phyloP scores from a whole-genome alignment of 2,888 invertebrate species.

The Physocephala rufipes region DNA sequence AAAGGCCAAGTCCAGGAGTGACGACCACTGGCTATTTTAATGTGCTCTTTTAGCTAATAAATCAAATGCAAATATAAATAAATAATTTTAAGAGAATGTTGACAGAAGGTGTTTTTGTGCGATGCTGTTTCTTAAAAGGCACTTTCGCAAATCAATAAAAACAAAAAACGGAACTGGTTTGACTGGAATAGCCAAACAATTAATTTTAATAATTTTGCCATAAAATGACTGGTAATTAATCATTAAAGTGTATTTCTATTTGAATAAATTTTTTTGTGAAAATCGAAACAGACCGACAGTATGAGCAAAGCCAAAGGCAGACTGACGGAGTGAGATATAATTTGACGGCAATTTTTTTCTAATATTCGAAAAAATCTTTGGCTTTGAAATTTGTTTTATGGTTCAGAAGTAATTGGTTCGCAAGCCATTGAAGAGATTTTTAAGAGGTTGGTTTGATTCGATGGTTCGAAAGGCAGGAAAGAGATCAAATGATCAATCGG shows the following conservation, averaged over 20 bases:
- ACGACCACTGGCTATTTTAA: neutral
- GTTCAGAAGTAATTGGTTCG: neutral
- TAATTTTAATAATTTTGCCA: slow-evolving; percentile 35
- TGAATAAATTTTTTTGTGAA: neutral
- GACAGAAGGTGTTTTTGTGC: neutral
- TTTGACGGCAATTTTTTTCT: slow-evolving; percentile 3
- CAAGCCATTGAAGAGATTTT: too few relatives aligned
- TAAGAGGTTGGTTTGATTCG: neutral
- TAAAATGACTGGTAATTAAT: slow-evolving; percentile 40
- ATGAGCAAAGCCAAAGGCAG: neutral
- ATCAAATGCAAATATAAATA: too few relatives aligned
- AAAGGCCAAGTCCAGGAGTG: neutral
- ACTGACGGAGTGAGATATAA: neutral
- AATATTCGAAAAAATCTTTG: neutral
- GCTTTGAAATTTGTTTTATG: neutral
- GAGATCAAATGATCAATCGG: slow-evolving; percentile 19
- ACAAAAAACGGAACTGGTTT: slow-evolving; percentile 18
- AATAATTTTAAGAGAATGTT: neutral
- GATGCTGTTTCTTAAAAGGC: neutral
- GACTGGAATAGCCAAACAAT: slow-evolving; percentile 29
- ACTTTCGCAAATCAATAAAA: slow-evolving; percentile 26
- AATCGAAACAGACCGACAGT: neutral
- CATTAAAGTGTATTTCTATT: slow-evolving; percentile 33
- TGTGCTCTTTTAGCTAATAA: too few relatives aligned
- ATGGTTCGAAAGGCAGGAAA: neutral